phyloP scores from a whole-genome alignment of 23 tunicate genomes.

The Styela plicata region DNA sequence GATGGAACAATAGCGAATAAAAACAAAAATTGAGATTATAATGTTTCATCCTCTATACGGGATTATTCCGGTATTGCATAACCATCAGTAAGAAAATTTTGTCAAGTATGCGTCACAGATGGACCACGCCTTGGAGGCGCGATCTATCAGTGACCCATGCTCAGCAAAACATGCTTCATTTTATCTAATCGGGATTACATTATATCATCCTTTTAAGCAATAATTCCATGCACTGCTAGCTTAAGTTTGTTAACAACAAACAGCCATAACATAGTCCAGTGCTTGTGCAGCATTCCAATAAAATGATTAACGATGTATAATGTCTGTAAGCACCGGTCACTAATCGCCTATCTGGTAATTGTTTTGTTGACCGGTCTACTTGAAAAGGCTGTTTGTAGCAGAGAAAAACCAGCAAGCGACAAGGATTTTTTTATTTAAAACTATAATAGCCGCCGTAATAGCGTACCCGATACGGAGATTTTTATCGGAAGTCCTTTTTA shows the following conservation, averaged over 20 bases:
- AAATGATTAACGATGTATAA: not conserved
- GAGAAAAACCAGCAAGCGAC: not conserved
- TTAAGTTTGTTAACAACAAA: not conserved
- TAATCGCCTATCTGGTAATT: not conserved
- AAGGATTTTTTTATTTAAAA: too few relatives aligned
- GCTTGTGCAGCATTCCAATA: not conserved
- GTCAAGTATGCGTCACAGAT: too few relatives aligned
- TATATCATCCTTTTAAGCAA: too few relatives aligned
- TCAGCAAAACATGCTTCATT: not conserved
- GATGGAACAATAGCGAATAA: too few relatives aligned
- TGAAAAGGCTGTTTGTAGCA: not conserved
- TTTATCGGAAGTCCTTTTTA: constrained; percentile 17
- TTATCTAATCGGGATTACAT: not conserved
- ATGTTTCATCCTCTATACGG: too few relatives aligned
- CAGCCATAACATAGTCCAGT: not conserved
- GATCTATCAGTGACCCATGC: too few relatives aligned
- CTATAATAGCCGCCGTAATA: too few relatives aligned
- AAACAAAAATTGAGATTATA: too few relatives aligned
- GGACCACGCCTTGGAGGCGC: too few relatives aligned
- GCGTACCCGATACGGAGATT: not conserved
- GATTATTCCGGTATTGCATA: too few relatives aligned
- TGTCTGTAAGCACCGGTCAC: not conserved
- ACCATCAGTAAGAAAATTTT: too few relatives aligned
- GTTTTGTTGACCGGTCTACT: not conserved
- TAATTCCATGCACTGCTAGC: not conserved